These are phyloP conservation scores for Xyliphius kryptos DNA, from an alignment of 2,113 vertebrate species.

Conservation along the genomic window DNA sequence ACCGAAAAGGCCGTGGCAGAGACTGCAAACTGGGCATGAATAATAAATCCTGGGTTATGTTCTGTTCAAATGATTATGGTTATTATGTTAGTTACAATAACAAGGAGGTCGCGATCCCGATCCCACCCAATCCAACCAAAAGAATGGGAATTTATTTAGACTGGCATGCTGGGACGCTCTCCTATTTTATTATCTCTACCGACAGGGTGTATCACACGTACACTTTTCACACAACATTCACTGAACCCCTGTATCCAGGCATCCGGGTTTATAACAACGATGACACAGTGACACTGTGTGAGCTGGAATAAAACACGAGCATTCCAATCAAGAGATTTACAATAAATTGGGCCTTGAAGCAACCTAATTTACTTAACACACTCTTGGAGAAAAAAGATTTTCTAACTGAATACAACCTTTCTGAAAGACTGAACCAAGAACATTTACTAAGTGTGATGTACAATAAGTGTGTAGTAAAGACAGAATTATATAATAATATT, in stretches of 20 bases:
- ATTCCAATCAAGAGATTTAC: no score
- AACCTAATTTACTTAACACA: no score
- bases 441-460: no score
- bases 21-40: constrained; percentile 36
- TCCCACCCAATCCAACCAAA: constrained; percentile 11
- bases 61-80: constrained; percentile 22
- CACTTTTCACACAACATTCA: constrained; percentile 33
- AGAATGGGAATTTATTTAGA: constrained; percentile 45
- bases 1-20: background rate
- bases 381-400: no score
- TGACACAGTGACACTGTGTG: constrained; percentile 11
- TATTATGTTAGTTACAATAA: constrained; percentile 18
- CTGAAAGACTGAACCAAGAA: no score
- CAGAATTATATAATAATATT: no score
- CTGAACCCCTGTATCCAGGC: constrained; percentile 33
- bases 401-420: no score
- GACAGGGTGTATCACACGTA: constrained; percentile 20
- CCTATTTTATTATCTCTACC: constrained; percentile 46
- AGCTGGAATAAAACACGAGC: constrained; percentile 13
- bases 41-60: constrained; percentile 45
- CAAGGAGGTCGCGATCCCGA: accelerated
- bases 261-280: constrained; percentile 18
- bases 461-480: no score
- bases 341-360: no score
- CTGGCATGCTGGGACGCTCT: constrained; percentile 30